Evolutionary conservation across 2,888 invertebrate genomes (phyloP), one percentile per base, ranked within the genome.

Genomic region (Pseudanteris insignis): DNA sequence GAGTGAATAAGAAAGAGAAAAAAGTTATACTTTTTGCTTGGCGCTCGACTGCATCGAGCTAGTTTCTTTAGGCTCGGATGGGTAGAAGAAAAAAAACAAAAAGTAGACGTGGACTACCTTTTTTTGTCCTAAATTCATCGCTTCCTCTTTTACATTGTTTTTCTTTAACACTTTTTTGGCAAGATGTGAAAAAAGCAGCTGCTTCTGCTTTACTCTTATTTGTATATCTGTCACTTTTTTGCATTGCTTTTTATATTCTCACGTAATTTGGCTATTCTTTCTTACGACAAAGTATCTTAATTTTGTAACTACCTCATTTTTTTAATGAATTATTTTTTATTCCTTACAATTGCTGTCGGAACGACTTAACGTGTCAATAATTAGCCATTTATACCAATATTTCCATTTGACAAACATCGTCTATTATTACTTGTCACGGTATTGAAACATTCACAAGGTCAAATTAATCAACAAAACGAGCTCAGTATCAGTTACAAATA

Each of bases 101-200:
- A 38, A 44, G 34, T 21, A 44, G 38, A 25, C 26, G 37, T 21
- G 12, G 25, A 41, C 41, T 32, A 12, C 26, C n/a, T n/a, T n/a
- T 51, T 47, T 59, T 41, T 46, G 29, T 32, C 40, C 24, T 28
- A 34, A 57, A 51, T 62, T 57, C 41, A 57, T 51, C 37, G 51
- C 55, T 51, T 57, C 47, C 41, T 51, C 41, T 36, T 7, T 47
- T 54, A 26, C 18, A 14, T 47, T 29, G 24, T 44, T 30, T 33
- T 29, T 46, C 29, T 44, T 29, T 29, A n/a, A 24, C 15, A 36
- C 34, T 14, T 29, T 33, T 15, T 33, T 33, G 9, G 14, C 7
- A 15, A 43, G 14, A 43, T 14, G 40, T 9, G 26, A n/a, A 51
- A 30, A 13, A 32, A 43, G 21, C 36, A 38, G 34, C 34, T 40